Evolutionary conservation across 2,888 invertebrate species (phyloP), one percentile per base, ranked within the genome.

Genomic region (Coecobrya sp.): DNA sequence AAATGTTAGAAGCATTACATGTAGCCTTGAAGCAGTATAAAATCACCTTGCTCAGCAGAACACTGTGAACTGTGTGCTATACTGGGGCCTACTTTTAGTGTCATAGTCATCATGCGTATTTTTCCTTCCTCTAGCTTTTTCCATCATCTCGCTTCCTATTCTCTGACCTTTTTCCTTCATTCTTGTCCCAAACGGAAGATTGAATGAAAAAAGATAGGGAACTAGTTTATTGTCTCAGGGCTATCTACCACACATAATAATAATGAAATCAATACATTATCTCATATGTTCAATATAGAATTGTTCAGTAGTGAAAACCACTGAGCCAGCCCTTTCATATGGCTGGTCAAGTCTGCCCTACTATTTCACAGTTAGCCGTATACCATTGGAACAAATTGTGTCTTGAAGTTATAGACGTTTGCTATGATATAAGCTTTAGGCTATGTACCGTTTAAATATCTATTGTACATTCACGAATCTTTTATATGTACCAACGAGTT

Each of bases 31-130:
- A 73, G 73, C 49, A 30, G 2, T 7, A 73, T 25, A 16, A 86
- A 86, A 86, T 86, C 86, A 55, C 19, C 19, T 30, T 73, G 36
- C 55, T 73, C 85, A 85, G 85, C 85, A 85, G 25, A 85, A 85
- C 22, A 52, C 52, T 52, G 11, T 3, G 10, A 16, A 16, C 11
- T 52, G 16, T 11, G 52, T 52, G 11, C 5, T 16, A 16, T 2
- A 16, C 11, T 52, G 52, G 10, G 19, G 16, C 10, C 59, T 62
- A 62, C 22, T 62, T 55, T 10, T 22, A 62, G 19, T 22, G 22
- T 10, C 59, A 22, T n/a, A 3, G 10, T 62, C 59, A 62, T 62
- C 59, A 22, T 62, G 19, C 3, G 1, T 62, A 62, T 62, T 62
- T 62, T 19, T 62, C 19, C 59, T 3, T 19, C 7, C 1, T 22